Evolutionary conservation across 1,140 invertebrate genomes (phyloP).

Genomic region (Drosophila melanica): DNA sequence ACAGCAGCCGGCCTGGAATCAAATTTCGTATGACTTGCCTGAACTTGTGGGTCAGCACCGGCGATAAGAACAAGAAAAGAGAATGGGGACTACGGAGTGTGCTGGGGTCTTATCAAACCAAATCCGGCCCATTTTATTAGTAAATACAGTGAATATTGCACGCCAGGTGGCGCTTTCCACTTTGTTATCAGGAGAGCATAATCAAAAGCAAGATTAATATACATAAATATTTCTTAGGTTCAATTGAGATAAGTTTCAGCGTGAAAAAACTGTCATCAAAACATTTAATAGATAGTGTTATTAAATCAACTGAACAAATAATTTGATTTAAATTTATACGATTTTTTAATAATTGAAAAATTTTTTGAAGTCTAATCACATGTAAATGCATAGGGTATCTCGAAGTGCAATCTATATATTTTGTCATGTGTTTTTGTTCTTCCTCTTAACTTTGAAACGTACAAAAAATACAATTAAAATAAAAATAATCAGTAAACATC

Average conservation of each 20-base stretch:
- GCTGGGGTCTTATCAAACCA: constrained; percentile 9
- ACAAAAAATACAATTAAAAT: not conserved
- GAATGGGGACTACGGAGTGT: not conserved
- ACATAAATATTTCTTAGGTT: constrained; percentile 14
- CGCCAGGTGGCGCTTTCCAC: constrained; percentile 28
- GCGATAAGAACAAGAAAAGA: constrained; percentile 26
- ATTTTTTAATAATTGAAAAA: too few relatives aligned
- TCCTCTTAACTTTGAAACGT: not conserved
- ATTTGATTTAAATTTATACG: too few relatives aligned
- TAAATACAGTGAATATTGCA: not conserved
- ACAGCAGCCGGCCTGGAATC: constrained; percentile 27
- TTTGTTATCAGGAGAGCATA: constrained; percentile 1
- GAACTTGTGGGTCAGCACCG: constrained; percentile 24
- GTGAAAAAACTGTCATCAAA: too few relatives aligned
- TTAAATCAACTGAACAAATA: too few relatives aligned
- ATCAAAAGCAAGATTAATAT: not conserved
- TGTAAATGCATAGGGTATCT: not conserved
- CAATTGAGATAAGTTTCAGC: constrained; percentile 2
- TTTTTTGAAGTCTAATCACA: too few relatives aligned
- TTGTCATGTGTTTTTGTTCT: not conserved
- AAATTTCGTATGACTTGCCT: not conserved
- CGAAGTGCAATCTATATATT: not conserved
- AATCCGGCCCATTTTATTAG: constrained; percentile 6
- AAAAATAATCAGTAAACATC: not conserved
- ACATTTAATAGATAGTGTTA: too few relatives aligned